Evolutionary conservation across 2,888 invertebrate species (phyloP).

Genomic region (Cetonia aurata): DNA sequence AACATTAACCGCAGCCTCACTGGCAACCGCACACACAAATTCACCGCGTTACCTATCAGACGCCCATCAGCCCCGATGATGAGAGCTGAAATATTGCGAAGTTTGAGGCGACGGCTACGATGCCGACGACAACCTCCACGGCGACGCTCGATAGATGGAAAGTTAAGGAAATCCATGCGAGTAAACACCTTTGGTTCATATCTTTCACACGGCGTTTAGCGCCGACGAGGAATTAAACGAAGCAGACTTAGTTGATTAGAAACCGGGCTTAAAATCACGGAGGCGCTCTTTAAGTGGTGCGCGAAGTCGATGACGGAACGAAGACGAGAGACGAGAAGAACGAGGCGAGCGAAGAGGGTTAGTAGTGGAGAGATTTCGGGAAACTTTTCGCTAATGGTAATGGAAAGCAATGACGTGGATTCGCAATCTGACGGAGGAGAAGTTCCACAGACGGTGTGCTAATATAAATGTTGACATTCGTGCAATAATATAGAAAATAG

Average conservation of each 20-base stretch:
- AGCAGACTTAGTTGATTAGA: constrained; percentile 56
- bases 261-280: constrained; percentile 47
- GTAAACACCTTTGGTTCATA: constrained; percentile 64
- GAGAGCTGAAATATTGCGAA: constrained; percentile 62
- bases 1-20: constrained; percentile 29
- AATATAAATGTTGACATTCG: too few relatives aligned
- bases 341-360: constrained; percentile 14
- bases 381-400: constrained; percentile 46
- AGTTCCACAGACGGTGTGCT: too few relatives aligned
- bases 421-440: constrained; percentile 14
- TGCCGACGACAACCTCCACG: constrained; percentile 1
- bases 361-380: constrained; percentile 35
- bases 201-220: constrained; percentile 65
- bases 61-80: constrained; percentile 52
- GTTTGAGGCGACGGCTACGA: constrained; percentile 53
- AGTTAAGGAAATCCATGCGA: constrained; percentile 64
- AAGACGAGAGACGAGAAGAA: constrained; percentile 9
- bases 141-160: constrained; percentile 52
- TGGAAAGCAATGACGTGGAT: constrained; percentile 41
- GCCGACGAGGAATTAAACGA: constrained; percentile 60
- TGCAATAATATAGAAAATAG: too few relatives aligned
- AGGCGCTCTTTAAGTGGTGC: constrained; percentile 39
- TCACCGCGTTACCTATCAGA: constrained; percentile 24
- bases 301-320: not conserved
- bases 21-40: constrained; percentile 28